Evolutionary conservation across 2,888 invertebrate genomes (phyloP), one percentile per base, ranked within the genome.

Genomic region (Pandemis corylana): DNA sequence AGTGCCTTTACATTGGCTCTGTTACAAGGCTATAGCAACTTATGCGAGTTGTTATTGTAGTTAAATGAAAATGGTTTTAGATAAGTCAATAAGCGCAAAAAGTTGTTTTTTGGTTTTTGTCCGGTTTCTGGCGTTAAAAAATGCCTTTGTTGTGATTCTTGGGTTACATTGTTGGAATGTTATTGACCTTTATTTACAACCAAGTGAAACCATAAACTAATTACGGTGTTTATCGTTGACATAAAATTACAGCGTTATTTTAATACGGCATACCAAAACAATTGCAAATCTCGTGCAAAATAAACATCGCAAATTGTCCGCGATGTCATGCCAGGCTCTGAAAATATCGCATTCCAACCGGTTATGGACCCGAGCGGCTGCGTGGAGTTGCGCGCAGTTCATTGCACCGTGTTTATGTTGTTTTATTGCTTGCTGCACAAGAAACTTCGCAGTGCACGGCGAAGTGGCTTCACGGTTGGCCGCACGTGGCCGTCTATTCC

Each of bases 341-440:
- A 80, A 79, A 80, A 79, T 79, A 79, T 77, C 77, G 73, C 74
- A 76, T 76, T 74, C 72, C 76, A 67, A 73, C 76, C 78, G 77
- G 76, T 78, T 74, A 63, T 71, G 75, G 71, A 56, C 66, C 12
- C 28, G 20, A 13, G 41, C 53, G 67, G 41, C 41, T 41, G 44
- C 28, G 64, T 36, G 12, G 36, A 49, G 66, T 53, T 41, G 44
- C 51, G 59, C 53, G 44, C 71, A 75, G 76, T 76, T 76, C 76
- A 76, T 68, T 72, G 77, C 76, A 76, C 76, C 61, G 72, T 64
- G 42, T 59, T 65, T 13, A 67, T 41, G 12, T 76, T 41, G 75
- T 76, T 73, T 68, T 71, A 70, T 77, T 76, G 70, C 71, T 42
- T 0, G 36, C 9, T 0, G 64, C 44, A 53, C 44, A 63, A 73